Base-by-base conservation (phyloP, 2,113 vertebrate species). In the Rhinolophus ferrumequinum region DNA sequence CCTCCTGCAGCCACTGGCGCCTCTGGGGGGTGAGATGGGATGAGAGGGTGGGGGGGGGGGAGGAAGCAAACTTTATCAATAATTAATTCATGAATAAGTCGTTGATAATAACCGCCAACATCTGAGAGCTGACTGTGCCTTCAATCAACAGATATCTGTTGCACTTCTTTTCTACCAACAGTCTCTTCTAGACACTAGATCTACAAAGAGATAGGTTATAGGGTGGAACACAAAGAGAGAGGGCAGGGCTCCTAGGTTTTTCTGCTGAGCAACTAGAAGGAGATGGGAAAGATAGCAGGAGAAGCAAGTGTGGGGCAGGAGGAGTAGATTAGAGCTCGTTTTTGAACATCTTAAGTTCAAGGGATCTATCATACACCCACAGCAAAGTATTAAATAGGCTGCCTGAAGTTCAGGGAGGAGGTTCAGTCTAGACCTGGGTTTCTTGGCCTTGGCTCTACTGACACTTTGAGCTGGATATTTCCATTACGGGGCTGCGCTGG, bases 1-100 rank as follows among this genome's bases (percentile, higher is more conserved):
- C 99, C 72, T 99, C 98, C 97, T 98, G 98, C 64, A 99, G 95
- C 99, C 99, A 99, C 6, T 98, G 97, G 66, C 99, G 99, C 96
- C 99, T 98, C 99, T 99, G 95, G 2, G 47, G 35, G 18, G 10
- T 0, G 1, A 66, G 13, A 44, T 0, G 3, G 24, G 24, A 35
- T 0, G 6, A 41, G 26, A 30, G 22, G 21, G 58, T 5, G 1
- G 4, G 41, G 24, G 35, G 18, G 10, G 52, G 24, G 35, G 18
- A 8, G 52, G 30, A 87, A 47, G 30, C 22, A 84, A 41, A 19
- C 7, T 24, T 14, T 10, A 2, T 69, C 79, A 56, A 3, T 13
- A 28, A 85, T 4, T 13, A 1, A 44, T 21, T 30, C 47, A 13
- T 3, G 38, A 84, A 10, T 5, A 8, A 41, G 62, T 30, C 26